Evolutionary conservation across 2,888 invertebrate species (phyloP), one percentile per base, ranked within the genome.

Genomic region (Drosophila quinaria): DNA sequence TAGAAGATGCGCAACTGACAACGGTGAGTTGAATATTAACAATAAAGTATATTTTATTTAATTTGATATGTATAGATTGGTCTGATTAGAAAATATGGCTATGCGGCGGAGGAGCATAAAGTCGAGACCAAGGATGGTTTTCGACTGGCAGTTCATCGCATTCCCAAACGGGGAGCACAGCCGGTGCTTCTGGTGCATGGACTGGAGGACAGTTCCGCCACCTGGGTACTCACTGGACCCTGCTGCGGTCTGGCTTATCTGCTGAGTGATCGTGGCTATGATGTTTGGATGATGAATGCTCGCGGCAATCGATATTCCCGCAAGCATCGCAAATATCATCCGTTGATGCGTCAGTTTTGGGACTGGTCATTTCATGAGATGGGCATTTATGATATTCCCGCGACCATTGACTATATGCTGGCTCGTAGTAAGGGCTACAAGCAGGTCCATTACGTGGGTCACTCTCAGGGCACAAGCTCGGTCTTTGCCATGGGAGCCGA

Each of bases 71-170:
- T 37, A 5, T n/a, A 91, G 92, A 78, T 80, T 0, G 72, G 82
- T 13, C 52, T 92, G 0, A 67, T 92, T 0, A 37, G 80, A n/a
- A 94, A 95, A 78, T 94, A 95, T 80, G 94, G 94, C 0, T 96
- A 96, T 87, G 93, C 94, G 0, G 91, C 93, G 0, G 96, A 96
- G 90, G 93, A 92, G 0, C 95, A 96, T 83, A 89, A 85, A 0
- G 94, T 95, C 0, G 92, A 92, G 13, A 97, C 97, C 0, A 87
- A 93, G 11, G 97, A 97, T 93, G 96, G 96, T 0, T 97, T 96
- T 86, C 94, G 96, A 8, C 92, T 97, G 66, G 93, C 94, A 46
- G 81, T 97, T 84, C 96, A 97, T 89, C 94, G 97, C 37, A 96
- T 97, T 49, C 93, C 94, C 0, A 88, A 72, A 10, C 80, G 81